Percentiles rank a stretch among this genome's conserved stretches.
Evolutionary conservation across 2,797 vertebrate species (phyloP).

Genomic region (Onychomys torridus): DNA sequence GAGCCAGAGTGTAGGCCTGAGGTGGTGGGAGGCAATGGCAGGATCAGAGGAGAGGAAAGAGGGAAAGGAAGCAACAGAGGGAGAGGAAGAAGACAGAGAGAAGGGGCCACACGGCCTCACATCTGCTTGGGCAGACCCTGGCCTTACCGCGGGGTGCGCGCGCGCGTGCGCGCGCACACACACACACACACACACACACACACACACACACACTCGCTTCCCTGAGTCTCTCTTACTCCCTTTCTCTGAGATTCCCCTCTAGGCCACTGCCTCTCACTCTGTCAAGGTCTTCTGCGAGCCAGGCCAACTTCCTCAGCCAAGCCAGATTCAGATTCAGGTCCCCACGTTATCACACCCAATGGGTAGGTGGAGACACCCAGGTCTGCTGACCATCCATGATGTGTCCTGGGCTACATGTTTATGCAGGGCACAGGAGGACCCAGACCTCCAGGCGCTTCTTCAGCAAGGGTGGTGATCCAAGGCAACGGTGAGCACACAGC

Average conservation of each 20-base stretch:
- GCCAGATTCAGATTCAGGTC: background rate
- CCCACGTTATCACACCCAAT: background rate
- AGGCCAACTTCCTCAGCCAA: background rate
- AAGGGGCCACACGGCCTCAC: background rate
- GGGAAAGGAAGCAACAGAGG: background rate
- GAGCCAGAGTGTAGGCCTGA: background rate
- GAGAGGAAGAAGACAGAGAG: accelerated
- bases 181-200: too few relatives aligned
- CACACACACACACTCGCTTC: background rate
- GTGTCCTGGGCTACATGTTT: background rate
- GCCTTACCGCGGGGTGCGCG: conserved; percentile 26
- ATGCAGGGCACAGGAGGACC: background rate
- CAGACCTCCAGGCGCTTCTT: background rate
- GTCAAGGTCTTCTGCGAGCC: background rate
- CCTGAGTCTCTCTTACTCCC: background rate
- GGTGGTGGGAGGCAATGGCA: too few relatives aligned
- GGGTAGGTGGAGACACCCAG: background rate
- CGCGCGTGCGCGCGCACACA: too few relatives aligned
- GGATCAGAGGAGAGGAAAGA: background rate
- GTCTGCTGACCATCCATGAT: too few relatives aligned
- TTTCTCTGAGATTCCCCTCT: background rate
- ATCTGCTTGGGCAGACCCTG: background rate
- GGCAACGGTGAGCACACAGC: background rate
- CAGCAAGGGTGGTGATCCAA: conserved; percentile 23
- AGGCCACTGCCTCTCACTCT: background rate